Evolutionary conservation across 1,140 invertebrate species (phyloP).

Genomic region (Ridgeia piscesae): DNA sequence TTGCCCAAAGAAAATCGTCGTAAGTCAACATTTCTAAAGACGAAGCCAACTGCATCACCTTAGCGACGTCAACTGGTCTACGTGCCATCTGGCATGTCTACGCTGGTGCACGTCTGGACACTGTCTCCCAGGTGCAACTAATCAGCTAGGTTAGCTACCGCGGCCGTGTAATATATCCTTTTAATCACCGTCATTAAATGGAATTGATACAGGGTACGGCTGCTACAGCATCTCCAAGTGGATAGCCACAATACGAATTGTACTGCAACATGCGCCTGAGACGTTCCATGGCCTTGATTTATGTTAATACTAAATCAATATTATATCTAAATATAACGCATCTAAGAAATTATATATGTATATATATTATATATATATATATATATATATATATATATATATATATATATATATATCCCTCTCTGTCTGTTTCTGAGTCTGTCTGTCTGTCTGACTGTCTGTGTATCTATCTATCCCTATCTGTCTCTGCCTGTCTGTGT

Average conservation of each 20-base stretch:
- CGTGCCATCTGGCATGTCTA: not conserved
- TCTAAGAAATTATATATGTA: too few species aligned
- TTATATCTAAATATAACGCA: too few species aligned
- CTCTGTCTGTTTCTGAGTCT: too few species aligned
- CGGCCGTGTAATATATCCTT: not conserved
- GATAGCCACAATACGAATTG: not conserved
- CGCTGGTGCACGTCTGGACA: not conserved
- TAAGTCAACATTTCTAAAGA: not conserved
- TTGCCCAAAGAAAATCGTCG: too few species aligned
- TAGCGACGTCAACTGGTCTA: not conserved
- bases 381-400: too few species aligned
- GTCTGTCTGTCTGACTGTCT: too few species aligned
- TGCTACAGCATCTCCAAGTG: not conserved
- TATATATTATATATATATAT: too few species aligned
- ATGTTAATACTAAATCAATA: too few species aligned
- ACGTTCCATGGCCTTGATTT: not conserved
- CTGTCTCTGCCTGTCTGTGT: not conserved
- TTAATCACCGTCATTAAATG: not conserved
- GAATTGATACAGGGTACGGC: not conserved
- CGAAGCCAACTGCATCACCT: not conserved
- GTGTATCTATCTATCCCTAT: not conserved
- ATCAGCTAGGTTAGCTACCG: not conserved
- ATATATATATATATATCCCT: too few species aligned
- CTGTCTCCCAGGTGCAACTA: not conserved
- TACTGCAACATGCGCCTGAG: not conserved